Evolutionary conservation across 2,113 vertebrate species (phyloP).

Genomic region (Sceloporus tristichus): DNA sequence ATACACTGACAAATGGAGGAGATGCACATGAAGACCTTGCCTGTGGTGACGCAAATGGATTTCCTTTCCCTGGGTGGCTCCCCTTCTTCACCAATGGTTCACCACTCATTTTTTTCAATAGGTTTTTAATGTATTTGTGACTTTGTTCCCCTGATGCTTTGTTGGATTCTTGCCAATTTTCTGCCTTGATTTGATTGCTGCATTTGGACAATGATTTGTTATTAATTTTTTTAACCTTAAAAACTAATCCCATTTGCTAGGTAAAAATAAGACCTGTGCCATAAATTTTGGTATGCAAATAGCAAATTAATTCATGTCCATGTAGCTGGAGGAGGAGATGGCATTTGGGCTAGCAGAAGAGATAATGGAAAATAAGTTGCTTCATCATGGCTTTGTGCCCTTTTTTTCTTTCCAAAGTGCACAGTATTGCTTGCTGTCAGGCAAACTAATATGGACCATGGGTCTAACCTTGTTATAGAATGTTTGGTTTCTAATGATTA

Average conservation of each 20-base stretch:
- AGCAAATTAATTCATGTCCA: no score
- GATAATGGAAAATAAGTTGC: neutral
- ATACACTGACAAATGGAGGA: neutral
- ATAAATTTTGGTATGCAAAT: no score
- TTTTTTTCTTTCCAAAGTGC: neutral
- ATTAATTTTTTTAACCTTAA: neutral
- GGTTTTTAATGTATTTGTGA: no score
- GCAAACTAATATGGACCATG: neutral
- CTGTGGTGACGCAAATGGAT: neutral
- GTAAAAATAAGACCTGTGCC: neutral
- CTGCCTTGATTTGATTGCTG: neutral
- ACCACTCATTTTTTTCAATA: no score
- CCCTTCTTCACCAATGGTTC: no score
- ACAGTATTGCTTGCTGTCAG: neutral
- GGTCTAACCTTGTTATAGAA: neutral
- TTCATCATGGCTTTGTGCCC: neutral
- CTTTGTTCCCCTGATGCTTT: neutral
- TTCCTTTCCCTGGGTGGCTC: neutral
- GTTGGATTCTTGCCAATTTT: neutral
- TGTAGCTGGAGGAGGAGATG: no score
- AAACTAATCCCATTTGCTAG: neutral
- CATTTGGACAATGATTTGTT: neutral
- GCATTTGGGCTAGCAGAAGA: no score
- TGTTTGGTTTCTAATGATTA: constrained; percentile 6
- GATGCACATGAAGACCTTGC: neutral